Evolutionary conservation across 2,797 vertebrate genomes (phyloP), one percentile per base, ranked within the genome.

Genomic region (Rhinichthys osculus): DNA sequence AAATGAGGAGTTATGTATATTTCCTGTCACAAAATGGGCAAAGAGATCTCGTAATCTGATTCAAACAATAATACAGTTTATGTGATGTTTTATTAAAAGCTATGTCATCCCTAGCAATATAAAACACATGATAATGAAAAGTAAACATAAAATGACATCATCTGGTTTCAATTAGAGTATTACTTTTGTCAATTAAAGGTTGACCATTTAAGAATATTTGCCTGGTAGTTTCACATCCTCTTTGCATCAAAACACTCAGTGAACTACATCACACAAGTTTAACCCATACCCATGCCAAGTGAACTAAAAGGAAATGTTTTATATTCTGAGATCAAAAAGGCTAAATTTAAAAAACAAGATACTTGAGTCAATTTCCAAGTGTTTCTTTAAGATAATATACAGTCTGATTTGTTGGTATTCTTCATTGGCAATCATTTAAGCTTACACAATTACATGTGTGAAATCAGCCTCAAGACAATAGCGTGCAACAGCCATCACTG

Each of bases 401-500:
- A n/a, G 21, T 7, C 69, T 71, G 21, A 71, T 42, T 5, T 72
- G 23, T 72, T 44, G 70, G 71, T 30, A 9, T 47, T 73, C 14
- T 73, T 30, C 14, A 73, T 2, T 30, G 42, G n/a, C 14, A 42
- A 79, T 30, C 9, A 33, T 30, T 64, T 33, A 30, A 35, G 5
- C 30, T 16, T 76, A 33, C 69, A 70, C 38, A 67, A 13, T 50
- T 0, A 3, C 44, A 52, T 8, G 23, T 40, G 35, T 62, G n/a
- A 44, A 62, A 27, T 64, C 38, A 54, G n/a, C 47, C 30, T 70
- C 30, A 38, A 54, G 44, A 40, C 64, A 81, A 27, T 78, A 78
- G 44, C 16, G 0, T 54, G 11, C 19, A 67, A 72, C 52, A 19
- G 66, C 64, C 42, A 69, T 72, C 9, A 30, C 27, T 57, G 47